Conservation (phyloP, 2,888 invertebrate genomes). For the Leucophenga montana region DNA sequence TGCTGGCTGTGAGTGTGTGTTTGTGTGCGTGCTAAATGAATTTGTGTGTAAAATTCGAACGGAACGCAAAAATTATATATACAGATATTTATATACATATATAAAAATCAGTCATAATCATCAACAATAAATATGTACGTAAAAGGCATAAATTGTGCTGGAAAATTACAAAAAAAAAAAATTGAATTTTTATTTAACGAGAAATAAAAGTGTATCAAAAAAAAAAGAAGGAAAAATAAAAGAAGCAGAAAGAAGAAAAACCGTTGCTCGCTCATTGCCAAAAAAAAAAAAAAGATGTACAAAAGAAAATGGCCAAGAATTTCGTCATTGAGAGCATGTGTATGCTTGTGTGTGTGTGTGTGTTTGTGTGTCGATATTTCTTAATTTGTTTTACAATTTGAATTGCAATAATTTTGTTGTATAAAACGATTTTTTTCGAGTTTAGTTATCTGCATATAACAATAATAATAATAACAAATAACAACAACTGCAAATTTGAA, state of each 20-base stretch:
- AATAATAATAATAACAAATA: too few relatives aligned
- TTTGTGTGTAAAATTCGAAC: too few relatives aligned
- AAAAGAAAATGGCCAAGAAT: conserved; percentile 52
- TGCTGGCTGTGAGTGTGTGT: background rate
- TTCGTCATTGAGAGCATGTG: conserved; percentile 67
- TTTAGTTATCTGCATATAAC: too few relatives aligned
- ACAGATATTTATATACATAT: background rate
- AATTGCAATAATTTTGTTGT: too few relatives aligned
- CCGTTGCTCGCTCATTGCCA: conserved; percentile 10
- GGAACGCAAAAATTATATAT: background rate
- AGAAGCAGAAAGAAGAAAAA: conserved; percentile 40
- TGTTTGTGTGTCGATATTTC: conserved; percentile 18
- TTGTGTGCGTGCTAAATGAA: too few relatives aligned
- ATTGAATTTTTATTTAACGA: conserved; percentile 22
- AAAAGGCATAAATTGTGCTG: background rate
- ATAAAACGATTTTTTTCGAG: too few relatives aligned
- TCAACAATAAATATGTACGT: background rate
- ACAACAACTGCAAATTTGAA: too few relatives aligned
- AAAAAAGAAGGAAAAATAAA: conserved; percentile 31
- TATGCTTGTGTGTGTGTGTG: conserved; percentile 48
- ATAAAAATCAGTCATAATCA: conserved; percentile 5
- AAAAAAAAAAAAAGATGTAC: conserved; percentile 31
- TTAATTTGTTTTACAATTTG: too few relatives aligned
- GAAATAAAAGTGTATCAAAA: conserved; percentile 38
- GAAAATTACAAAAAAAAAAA: conserved; percentile 6